Evolutionary conservation across 1,140 invertebrate genomes (phyloP), one percentile per base, ranked within the genome.

Genomic region (Drosophila quadrilineata): DNA sequence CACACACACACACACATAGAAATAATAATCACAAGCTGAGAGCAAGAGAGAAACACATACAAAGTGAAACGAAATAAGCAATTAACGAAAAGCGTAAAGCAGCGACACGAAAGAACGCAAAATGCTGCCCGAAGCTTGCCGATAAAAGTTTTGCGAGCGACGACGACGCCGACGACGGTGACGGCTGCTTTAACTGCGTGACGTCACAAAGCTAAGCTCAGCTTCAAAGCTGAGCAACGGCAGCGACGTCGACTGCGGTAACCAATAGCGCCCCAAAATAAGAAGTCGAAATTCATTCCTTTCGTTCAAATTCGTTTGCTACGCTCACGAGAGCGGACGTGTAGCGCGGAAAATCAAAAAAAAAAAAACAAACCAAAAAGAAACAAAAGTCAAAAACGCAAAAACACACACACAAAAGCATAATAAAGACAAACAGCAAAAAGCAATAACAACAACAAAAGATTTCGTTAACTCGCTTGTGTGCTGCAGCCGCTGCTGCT

Each of bases 251-350:
- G 33, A 16, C 46, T 26, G 33, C 65, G 24, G 71, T 74, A 79
- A 79, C 80, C 79, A 79, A 86, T 85, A 79, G 80, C 75, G 74
- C 79, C 74, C 74, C 79, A 85, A 85, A 85, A 85, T 85, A 85
- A 85, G 79, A 85, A 85, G 79, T 85, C 80, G 80, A 75, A 79
- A 75, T 84, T 85, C 79, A 85, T 85, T 85, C 80, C 80, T 85
- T 85, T 85, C 65, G 79, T 85, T 85, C 79, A 85, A 85, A 85
- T 79, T 86, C 80, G 87, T 88, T 88, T 85, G 77, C 71, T 87
- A 69, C 77, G 87, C 87, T 88, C 87, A 85, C 67, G 77, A 75
- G 87, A 88, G 87, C 87, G 87, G 87, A 87, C 87, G 87, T 88
- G 76, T 57, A 71, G 72, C 80, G 82, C 86, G 87, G 70, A 77